Evolutionary conservation across 2,113 vertebrate genomes (phyloP).

Genomic region (Leptodactylus fuscus): DNA sequence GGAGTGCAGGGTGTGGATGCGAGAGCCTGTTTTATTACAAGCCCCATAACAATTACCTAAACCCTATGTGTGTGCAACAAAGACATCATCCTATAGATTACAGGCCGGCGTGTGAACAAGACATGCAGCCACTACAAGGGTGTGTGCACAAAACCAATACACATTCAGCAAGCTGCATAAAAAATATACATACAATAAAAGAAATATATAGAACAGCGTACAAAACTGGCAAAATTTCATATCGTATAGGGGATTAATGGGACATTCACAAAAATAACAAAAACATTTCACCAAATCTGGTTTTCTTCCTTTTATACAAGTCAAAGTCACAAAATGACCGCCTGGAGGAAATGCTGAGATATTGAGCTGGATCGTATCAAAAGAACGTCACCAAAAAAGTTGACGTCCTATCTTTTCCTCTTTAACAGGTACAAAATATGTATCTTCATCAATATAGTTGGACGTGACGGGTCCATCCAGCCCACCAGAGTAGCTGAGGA

Average conservation of each 20-base stretch:
- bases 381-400: background rate
- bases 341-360: background rate
- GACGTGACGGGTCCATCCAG: background rate
- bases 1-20: conserved; percentile 18
- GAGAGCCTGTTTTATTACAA: conserved; percentile 1
- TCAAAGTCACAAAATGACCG: background rate
- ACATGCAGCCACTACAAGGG: conserved; percentile 49
- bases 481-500: background rate
- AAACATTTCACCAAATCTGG: conserved; percentile 36
- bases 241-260: conserved; percentile 1
- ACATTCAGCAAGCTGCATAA: conserved; percentile 61
- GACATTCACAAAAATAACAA: conserved; percentile 42
- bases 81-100: background rate
- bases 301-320: conserved; percentile 49
- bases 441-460: too few species aligned
- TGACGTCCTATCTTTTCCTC: too few species aligned
- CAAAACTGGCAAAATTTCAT: background rate
- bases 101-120: conserved; percentile 51
- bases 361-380: too few species aligned
- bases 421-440: too few species aligned
- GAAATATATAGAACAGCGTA: background rate
- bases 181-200: background rate
- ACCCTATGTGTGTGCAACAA: background rate
- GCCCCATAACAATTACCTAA: background rate
- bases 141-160: conserved; percentile 40